Percentiles rank a stretch among this genome's conserved stretches.
Evolutionary conservation across 2,113 vertebrate genomes (phyloP).

Genomic region (Dromiciops gliroides): DNA sequence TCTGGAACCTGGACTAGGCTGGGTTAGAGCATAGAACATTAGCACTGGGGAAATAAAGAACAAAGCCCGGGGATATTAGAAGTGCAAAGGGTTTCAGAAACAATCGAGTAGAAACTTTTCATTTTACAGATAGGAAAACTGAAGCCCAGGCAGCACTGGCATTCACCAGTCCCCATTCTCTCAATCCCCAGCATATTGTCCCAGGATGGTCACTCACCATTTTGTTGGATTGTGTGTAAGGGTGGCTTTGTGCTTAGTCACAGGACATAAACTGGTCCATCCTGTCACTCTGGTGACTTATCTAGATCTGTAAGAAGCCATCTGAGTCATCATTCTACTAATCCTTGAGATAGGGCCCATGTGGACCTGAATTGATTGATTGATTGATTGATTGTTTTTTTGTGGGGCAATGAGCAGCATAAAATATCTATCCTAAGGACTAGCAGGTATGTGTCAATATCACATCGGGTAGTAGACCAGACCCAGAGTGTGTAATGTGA

Average conservation of each 20-base stretch:
- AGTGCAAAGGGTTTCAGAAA: not conserved
- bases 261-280: not conserved
- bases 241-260: no score
- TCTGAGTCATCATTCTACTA: not conserved
- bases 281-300: not conserved
- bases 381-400: no score
- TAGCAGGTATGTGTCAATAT: not conserved
- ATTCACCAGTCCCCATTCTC: not conserved
- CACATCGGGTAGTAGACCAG: not conserved
- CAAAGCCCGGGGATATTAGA: not conserved
- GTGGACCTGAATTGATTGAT: not conserved
- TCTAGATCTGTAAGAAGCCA: not conserved
- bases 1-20: not conserved
- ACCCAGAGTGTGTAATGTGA: not conserved
- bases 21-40: not conserved
- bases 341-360: not conserved
- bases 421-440: not conserved
- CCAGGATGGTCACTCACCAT: not conserved
- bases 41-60: not conserved
- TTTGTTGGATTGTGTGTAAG: not conserved
- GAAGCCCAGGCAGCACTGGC: not conserved
- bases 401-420: not conserved
- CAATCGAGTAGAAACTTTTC: not conserved
- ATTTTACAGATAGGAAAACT: not conserved
- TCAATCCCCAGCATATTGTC: not conserved